Conservation (phyloP, 2,888 invertebrate genomes). For the Patella pellucida region DNA sequence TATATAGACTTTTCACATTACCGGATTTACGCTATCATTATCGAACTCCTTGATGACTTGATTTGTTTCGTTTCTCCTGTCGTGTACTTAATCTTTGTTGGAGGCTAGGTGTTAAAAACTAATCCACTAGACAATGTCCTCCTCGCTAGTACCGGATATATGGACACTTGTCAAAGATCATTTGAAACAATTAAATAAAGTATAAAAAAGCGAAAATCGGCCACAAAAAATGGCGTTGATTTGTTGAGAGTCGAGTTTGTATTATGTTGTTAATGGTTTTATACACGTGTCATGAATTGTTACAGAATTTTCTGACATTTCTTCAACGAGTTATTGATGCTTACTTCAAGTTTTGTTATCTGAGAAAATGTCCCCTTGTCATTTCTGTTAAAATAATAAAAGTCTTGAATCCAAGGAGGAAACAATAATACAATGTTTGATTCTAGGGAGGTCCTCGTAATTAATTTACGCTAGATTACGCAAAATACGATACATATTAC, state of each 20-base stretch:
- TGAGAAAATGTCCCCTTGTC: not conserved
- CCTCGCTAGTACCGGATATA: not conserved
- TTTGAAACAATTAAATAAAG: constrained; percentile 5
- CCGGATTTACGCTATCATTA: constrained; percentile 7
- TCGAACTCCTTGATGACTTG: not conserved
- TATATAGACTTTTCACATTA: constrained; percentile 7
- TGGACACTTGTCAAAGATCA: constrained; percentile 5
- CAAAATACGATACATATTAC: too few species aligned
- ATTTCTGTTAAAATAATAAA: constrained; percentile 2
- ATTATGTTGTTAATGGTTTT: not conserved
- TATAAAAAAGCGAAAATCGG: not conserved
- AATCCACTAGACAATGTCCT: not conserved
- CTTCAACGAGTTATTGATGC: not conserved
- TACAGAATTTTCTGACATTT: not conserved
- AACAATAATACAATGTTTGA: too few species aligned
- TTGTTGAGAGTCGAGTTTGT: not conserved
- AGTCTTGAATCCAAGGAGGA: not conserved
- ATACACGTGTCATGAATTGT: constrained; percentile 6
- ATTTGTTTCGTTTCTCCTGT: not conserved
- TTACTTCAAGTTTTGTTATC: not conserved
- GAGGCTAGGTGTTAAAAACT: constrained; percentile 8
- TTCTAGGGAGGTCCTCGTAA: too few species aligned
- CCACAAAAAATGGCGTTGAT: not conserved
- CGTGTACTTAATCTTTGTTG: not conserved
- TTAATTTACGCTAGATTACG: too few species aligned